Evolutionary conservation across 2,888 invertebrate species (phyloP).

Genomic region (Microchrysa polita): DNA sequence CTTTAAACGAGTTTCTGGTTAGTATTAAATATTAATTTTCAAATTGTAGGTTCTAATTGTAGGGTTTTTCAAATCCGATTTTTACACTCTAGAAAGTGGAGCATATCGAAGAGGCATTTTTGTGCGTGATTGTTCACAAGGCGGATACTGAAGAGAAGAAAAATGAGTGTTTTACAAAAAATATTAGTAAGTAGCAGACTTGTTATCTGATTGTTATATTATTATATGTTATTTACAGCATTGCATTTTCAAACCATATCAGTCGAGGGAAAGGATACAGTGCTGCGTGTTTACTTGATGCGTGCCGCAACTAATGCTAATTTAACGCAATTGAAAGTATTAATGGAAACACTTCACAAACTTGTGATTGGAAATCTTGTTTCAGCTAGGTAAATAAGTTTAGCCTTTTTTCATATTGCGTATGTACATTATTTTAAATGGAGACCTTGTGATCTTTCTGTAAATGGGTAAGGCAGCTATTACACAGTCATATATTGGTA

Average conservation of each 20-base stretch:
- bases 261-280: conserved; percentile 78
- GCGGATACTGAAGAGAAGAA: conserved; percentile 76
- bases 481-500: no score
- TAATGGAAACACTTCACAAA: conserved; percentile 79
- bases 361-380: conserved; percentile 78
- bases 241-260: conserved; percentile 73
- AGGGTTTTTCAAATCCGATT: conserved; percentile 3
- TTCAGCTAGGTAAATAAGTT: conserved; percentile 74
- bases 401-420: no score
- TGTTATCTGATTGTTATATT: background rate
- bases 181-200: conserved; percentile 65
- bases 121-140: conserved; percentile 84
- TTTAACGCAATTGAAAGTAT: conserved; percentile 77
- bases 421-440: no score
- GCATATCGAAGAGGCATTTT: conserved; percentile 88
- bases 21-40: conserved; percentile 19
- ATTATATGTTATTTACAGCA: conserved; percentile 58
- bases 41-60: background rate
- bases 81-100: conserved; percentile 73
- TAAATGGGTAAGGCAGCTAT: no score
- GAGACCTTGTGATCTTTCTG: no score
- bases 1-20: conserved; percentile 54
- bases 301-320: conserved; percentile 79
- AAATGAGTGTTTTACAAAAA: conserved; percentile 73
- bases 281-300: conserved; percentile 78